Evolutionary conservation across 2,113 vertebrate genomes (phyloP).

Genomic region (Paraplagusia blochii): DNA sequence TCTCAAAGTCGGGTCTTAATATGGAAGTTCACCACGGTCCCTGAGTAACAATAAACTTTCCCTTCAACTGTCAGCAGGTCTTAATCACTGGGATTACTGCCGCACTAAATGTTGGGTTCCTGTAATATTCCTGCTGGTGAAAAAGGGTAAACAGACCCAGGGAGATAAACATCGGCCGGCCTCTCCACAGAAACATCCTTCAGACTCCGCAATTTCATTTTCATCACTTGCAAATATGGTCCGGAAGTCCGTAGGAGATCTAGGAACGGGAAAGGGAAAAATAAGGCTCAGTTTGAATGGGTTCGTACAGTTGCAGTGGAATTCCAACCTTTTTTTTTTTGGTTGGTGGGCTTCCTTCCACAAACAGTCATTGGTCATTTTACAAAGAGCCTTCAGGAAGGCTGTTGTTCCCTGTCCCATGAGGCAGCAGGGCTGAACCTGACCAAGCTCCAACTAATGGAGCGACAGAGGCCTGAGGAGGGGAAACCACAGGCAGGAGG

Average conservation of each 20-base stretch:
- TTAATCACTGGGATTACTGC: slow-evolving; percentile 88
- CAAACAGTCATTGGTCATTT: slow-evolving; percentile 58
- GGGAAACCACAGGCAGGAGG: slow-evolving; percentile 20
- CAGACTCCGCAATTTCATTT: slow-evolving; percentile 66
- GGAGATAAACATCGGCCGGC: slow-evolving; percentile 65
- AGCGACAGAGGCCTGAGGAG: slow-evolving; percentile 64
- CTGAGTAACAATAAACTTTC: slow-evolving; percentile 79
- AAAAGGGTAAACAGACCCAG: slow-evolving; percentile 76
- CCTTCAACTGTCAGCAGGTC: slow-evolving; percentile 83
- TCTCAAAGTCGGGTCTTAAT: slow-evolving; percentile 66
- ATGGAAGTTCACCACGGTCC: slow-evolving; percentile 69
- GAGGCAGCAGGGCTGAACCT: slow-evolving; percentile 58
- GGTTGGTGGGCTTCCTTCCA: slow-evolving; percentile 30
- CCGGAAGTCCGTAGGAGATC: slow-evolving; percentile 57
- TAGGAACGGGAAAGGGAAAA: slow-evolving; percentile 37
- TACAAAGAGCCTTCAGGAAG: slow-evolving; percentile 59
- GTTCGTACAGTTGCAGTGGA: slow-evolving; percentile 57
- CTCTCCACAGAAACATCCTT: slow-evolving; percentile 69
- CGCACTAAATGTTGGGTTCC: slow-evolving; percentile 79
- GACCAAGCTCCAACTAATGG: slow-evolving; percentile 62
- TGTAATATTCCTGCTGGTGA: slow-evolving; percentile 80
- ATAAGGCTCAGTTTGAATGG: slow-evolving; percentile 54
- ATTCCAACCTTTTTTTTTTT: slow-evolving; percentile 52
- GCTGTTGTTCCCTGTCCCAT: slow-evolving; percentile 56
- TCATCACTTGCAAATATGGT: slow-evolving; percentile 80